phyloP scores from a whole-genome alignment of 2,888 invertebrate genomes.

The Aspidiotus destructor region DNA sequence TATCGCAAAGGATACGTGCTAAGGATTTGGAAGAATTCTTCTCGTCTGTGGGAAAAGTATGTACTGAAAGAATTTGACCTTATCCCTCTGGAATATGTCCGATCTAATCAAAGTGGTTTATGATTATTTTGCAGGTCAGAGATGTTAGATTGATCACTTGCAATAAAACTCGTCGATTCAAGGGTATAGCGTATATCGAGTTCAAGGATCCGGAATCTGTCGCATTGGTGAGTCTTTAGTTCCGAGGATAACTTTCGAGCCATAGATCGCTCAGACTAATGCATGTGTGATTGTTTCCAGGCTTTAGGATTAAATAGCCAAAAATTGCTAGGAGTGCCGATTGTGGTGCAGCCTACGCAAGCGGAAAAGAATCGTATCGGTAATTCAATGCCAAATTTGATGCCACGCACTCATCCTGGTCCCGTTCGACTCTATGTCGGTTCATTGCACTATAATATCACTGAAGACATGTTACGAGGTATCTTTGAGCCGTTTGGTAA shows the following conservation, averaged over 20 bases:
- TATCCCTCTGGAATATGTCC: background rate
- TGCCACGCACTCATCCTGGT: slow-evolving; percentile 80
- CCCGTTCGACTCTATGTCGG: slow-evolving; percentile 97
- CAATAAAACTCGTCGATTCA: slow-evolving; percentile 95
- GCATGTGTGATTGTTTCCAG: slow-evolving; percentile 44
- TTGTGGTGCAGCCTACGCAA: slow-evolving; percentile 96
- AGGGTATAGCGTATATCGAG: slow-evolving; percentile 99
- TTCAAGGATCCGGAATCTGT: slow-evolving; percentile 97
- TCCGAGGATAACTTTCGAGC: background rate
- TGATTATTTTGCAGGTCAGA: slow-evolving; percentile 47
- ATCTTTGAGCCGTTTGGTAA: slow-evolving; percentile 99
- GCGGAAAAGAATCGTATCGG: slow-evolving; percentile 90
- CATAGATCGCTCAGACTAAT: background rate
- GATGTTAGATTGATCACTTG: slow-evolving; percentile 98
- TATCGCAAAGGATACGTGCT: slow-evolving; percentile 85
- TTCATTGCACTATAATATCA: slow-evolving; percentile 95
- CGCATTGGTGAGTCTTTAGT: slow-evolving; percentile 62
- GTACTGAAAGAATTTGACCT: background rate
- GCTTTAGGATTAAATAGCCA: slow-evolving; percentile 93
- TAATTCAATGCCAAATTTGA: slow-evolving; percentile 70
- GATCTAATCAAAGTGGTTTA: background rate
- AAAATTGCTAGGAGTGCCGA: slow-evolving; percentile 87
- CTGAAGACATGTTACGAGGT: slow-evolving; percentile 95
- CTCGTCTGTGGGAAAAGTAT: slow-evolving; percentile 92
- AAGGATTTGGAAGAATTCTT: slow-evolving; percentile 97